These are phyloP conservation scores for Peromyscus maniculatus DNA, from an alignment of 2,113 vertebrate genomes.

Conservation along the genomic window DNA sequence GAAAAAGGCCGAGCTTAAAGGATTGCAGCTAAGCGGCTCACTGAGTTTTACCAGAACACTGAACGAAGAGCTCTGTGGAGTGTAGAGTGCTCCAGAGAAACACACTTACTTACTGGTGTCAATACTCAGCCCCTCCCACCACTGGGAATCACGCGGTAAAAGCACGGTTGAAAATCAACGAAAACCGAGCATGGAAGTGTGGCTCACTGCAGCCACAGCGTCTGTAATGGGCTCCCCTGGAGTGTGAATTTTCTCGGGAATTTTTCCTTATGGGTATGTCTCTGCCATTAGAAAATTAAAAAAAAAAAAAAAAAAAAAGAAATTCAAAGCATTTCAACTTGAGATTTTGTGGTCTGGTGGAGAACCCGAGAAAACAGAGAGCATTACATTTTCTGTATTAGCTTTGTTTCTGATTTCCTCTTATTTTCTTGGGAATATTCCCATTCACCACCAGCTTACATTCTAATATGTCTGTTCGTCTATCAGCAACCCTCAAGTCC, in stretches of 20 bases:
- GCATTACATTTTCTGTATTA: neutral
- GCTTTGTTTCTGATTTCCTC: neutral
- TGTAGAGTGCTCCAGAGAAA: neutral
- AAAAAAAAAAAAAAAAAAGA: neutral
- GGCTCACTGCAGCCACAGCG: neutral
- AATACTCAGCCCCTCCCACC: conserved; percentile 9
- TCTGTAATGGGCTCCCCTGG: neutral
- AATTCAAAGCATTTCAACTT: conserved; percentile 29
- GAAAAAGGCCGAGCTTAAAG: conserved; percentile 19
- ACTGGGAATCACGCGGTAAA: neutral
- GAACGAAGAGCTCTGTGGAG: neutral
- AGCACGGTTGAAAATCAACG: neutral
- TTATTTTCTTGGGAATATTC: neutral
- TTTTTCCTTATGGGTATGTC: neutral
- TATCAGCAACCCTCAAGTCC: neutral
- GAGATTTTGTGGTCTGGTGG: conserved; percentile 5
- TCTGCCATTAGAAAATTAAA: neutral
- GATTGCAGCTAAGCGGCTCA: neutral
- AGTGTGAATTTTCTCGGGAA: neutral
- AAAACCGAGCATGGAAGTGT: neutral
- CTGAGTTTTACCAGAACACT: neutral
- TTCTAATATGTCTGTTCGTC: neutral
- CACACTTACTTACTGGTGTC: neutral
- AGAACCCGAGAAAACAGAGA: neutral
- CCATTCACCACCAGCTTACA: neutral